These are phyloP conservation scores for Acinonyx jubatus DNA, from an alignment of 2,113 vertebrate genomes.

Conservation along the genomic window DNA sequence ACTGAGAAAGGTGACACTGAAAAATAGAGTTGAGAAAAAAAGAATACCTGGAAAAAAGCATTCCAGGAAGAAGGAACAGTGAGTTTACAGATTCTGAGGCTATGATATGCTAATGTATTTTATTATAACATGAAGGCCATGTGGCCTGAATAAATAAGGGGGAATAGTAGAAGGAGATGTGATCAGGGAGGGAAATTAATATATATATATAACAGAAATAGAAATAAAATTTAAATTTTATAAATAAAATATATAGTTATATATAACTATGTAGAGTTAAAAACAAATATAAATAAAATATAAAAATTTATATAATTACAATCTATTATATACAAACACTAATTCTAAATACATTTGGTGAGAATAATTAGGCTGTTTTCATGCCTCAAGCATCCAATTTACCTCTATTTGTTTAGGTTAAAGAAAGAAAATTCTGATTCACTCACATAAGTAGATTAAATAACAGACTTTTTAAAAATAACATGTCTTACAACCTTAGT, in stretches of 20 bases:
- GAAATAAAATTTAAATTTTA: neutral
- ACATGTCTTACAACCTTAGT: neutral
- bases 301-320: neutral
- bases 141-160: neutral
- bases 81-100: neutral
- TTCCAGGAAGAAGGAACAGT: neutral
- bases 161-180: neutral
- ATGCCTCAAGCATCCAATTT: neutral
- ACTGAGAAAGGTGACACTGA: neutral
- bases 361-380: neutral
- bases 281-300: neutral
- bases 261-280: neutral
- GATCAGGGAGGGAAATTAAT: neutral
- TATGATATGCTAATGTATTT: neutral
- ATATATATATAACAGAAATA: neutral
- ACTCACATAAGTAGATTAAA: neutral
- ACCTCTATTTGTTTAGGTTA: neutral
- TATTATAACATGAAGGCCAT: neutral
- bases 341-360: neutral
- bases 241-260: neutral
- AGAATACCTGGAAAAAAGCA: neutral
- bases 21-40: neutral
- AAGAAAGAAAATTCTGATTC: conserved; percentile 12
- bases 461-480: neutral
- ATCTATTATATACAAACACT: neutral